These are phyloP conservation scores for Bubalus kerabau DNA, from an alignment of 2,113 vertebrate genomes.

Conservation along the genomic window DNA sequence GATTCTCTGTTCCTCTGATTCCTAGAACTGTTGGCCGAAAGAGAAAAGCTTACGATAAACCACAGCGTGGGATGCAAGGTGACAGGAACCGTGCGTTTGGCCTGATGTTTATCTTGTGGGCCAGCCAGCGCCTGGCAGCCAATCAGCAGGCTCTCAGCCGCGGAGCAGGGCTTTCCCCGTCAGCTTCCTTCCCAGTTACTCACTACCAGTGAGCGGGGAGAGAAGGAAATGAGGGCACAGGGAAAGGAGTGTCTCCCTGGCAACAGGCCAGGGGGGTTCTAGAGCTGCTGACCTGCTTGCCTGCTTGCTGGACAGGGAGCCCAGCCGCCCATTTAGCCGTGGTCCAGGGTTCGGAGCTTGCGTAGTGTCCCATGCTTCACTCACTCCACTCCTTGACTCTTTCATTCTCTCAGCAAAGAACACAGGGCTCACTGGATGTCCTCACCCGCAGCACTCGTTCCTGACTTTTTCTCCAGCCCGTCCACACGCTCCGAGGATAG, in stretches of 20 bases:
- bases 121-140: neutral
- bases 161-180: neutral
- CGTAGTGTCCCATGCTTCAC: accelerated
- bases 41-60: slow-evolving; percentile 61
- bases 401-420: neutral
- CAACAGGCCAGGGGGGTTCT: neutral
- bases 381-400: neutral
- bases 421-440: neutral
- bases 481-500: neutral
- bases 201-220: neutral
- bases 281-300: neutral
- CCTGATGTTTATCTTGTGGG: slow-evolving; percentile 57
- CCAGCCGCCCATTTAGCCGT: neutral
- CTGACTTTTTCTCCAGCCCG: neutral
- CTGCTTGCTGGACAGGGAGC: neutral
- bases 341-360: neutral
- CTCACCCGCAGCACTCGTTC: no score
- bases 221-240: neutral
- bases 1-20: slow-evolving; percentile 32
- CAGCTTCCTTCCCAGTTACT: slow-evolving; percentile 51
- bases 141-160: neutral
- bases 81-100: slow-evolving; percentile 54
- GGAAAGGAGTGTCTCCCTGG: neutral
- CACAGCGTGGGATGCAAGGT: slow-evolving; percentile 43
- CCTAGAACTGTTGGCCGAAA: slow-evolving; percentile 64